Evolutionary conservation across 2,888 invertebrate species (phyloP), one percentile per base, ranked within the genome.

Genomic region (Tortrix viridana): DNA sequence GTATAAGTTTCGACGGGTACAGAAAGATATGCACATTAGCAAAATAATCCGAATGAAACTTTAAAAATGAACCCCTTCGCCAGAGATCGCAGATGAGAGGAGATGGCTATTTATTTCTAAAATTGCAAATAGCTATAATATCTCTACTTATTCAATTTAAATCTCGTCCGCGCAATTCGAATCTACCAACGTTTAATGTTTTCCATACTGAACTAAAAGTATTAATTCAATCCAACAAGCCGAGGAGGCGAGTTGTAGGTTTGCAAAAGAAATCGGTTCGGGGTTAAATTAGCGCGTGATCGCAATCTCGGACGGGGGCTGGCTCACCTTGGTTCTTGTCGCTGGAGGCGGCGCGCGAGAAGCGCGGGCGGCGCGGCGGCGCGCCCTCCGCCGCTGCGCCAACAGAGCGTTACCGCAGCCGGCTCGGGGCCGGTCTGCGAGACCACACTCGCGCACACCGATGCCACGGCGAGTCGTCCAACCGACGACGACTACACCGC

Each of bases 261-360:
- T 12, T 12, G 3, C 32, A 12, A 32, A 12, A 12, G 12, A 0
- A 32, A 32, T 9, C n/a, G 1, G 16, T 41, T 16, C 16, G 16
- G 16, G 4, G n/a, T n/a, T 16, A 41, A n/a, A 26, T 26, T 3
- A 5, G 16, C 41, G 41, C 16, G 41, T 14, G 5, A 41, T 41
- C 41, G 41, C 41, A 41, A 41, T 32, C 32, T 12, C 32, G 32
- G 12, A 12, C 43, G 54, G 47, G 32, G 64, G 55, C 65, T 55
- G 32, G 60, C 81, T 87, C 82, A 91, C 91, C 91, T 87, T 85
- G 86, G 72, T 84, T 84, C 85, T 92, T 92, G 84, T 92, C 92
- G 76, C 88, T 85, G 87, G 89, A 89, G 81, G 90, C 77, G 77
- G 92, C 91, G 77, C 92, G 89, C 69, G 92, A 91, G 88, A 91